Evolutionary conservation across 2,113 vertebrate genomes (phyloP).

Genomic region (Platycercus adscitus): DNA sequence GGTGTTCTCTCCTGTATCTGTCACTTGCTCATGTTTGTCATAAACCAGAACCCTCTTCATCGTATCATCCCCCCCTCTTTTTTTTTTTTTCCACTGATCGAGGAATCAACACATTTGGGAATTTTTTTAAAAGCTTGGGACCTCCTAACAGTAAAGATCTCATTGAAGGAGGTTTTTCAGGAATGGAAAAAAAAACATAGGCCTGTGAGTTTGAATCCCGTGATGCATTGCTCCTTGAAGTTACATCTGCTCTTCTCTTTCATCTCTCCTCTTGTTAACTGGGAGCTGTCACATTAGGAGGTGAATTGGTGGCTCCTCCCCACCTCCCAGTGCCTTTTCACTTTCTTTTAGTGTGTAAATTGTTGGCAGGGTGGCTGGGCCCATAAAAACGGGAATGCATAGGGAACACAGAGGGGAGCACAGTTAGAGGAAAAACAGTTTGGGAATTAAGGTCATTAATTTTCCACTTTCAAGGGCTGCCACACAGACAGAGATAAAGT

Average conservation of each 20-base stretch:
- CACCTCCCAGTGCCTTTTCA: constrained; percentile 72
- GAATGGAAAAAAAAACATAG: constrained; percentile 57
- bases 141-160: constrained; percentile 59
- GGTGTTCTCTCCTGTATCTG: constrained; percentile 32
- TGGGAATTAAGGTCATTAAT: constrained; percentile 99
- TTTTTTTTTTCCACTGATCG: background rate
- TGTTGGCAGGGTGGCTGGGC: constrained; percentile 92
- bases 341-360: constrained; percentile 89
- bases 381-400: constrained; percentile 90
- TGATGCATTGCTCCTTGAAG: constrained; percentile 95
- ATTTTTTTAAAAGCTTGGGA: constrained; percentile 32
- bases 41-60: constrained; percentile 47
- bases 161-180: constrained; percentile 66
- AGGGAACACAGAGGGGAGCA: constrained; percentile 89
- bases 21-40: constrained; percentile 58
- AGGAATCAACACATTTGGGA: constrained; percentile 48
- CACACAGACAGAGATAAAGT: constrained; percentile 99
- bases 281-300: constrained; percentile 97
- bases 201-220: constrained; percentile 86
- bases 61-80: rapidly evolving
- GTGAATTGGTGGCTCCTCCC: constrained; percentile 89
- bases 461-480: constrained; percentile 99
- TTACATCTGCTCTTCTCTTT: constrained; percentile 98
- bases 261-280: constrained; percentile 96
- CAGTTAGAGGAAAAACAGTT: constrained; percentile 98